These are phyloP conservation scores for Gastrophysa polygoni DNA, from an alignment of 2,888 invertebrate genomes.

Conservation along the genomic window DNA sequence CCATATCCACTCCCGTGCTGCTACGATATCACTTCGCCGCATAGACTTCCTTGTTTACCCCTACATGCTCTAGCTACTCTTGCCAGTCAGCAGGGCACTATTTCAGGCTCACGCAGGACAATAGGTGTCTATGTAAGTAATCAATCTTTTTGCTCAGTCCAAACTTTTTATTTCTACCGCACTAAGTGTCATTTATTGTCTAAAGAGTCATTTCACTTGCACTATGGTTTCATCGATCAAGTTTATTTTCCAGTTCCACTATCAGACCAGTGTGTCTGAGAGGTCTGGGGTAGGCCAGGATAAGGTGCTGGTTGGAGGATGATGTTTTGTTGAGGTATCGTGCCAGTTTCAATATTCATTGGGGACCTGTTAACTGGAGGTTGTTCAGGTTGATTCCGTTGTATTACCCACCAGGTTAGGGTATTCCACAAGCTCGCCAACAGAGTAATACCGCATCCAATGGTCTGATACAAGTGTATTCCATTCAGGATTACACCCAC, in stretches of 20 bases:
- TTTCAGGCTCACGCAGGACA: not conserved
- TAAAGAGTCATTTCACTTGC: not conserved
- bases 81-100: not conserved
- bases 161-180: not conserved
- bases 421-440: constrained; percentile 23
- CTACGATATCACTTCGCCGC: too few relatives aligned
- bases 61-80: not conserved
- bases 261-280: not conserved
- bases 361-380: not conserved
- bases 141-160: not conserved
- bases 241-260: not conserved
- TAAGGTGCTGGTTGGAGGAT: not conserved
- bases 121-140: not conserved
- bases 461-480: constrained; percentile 21
- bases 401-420: constrained; percentile 22
- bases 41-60: not conserved
- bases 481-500: constrained; percentile 22
- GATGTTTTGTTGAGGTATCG: not conserved
- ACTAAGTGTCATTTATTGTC: not conserved
- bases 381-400: not conserved
- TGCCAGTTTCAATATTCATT: not conserved
- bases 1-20: too few relatives aligned
- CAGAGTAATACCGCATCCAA: constrained; percentile 20
- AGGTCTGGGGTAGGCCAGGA: not conserved
- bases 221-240: not conserved